Evolutionary conservation across 2,113 vertebrate species (phyloP).

Genomic region (Symphodus melops): DNA sequence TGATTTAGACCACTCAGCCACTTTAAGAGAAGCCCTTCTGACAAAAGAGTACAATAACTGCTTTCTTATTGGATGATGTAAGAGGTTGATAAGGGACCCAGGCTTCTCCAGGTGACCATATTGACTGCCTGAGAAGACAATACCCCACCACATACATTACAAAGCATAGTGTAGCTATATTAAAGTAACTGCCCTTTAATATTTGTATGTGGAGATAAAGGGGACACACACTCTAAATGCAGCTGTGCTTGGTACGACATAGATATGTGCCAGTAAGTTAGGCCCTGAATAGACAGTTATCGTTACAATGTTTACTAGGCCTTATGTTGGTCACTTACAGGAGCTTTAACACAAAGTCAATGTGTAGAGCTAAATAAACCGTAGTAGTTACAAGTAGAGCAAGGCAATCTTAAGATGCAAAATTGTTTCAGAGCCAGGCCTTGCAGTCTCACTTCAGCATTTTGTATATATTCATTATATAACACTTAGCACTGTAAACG

Average conservation of each 20-base stretch:
- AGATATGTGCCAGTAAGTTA: constrained; percentile 40
- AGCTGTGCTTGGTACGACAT: constrained; percentile 58
- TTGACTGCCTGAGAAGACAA: constrained; percentile 29
- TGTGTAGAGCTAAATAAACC: not conserved
- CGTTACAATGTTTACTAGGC: constrained; percentile 39
- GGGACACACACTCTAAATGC: constrained; percentile 45
- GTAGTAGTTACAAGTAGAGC: not conserved
- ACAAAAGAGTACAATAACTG: constrained; percentile 36
- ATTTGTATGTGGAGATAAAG: not conserved
- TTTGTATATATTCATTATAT: no score
- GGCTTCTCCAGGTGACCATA: constrained; percentile 59
- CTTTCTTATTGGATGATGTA: constrained; percentile 61
- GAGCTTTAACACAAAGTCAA: not conserved
- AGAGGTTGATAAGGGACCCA: constrained; percentile 37
- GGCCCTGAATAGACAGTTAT: constrained; percentile 70
- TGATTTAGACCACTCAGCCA: constrained; percentile 38
- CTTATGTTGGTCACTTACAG: constrained; percentile 7
- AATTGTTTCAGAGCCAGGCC: not conserved
- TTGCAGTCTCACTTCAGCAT: not conserved
- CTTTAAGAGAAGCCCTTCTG: constrained; percentile 26
- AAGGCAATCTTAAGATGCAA: constrained; percentile 2
- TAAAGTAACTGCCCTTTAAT: not conserved
- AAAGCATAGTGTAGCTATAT: constrained; percentile 20
- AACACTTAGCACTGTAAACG: no score
- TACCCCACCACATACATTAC: constrained; percentile 24